Percentiles rank a stretch among this genome's conserved stretches.
phyloP scores from a whole-genome alignment of 2,113 vertebrate genomes.

The Pseudopodoces humilis region DNA sequence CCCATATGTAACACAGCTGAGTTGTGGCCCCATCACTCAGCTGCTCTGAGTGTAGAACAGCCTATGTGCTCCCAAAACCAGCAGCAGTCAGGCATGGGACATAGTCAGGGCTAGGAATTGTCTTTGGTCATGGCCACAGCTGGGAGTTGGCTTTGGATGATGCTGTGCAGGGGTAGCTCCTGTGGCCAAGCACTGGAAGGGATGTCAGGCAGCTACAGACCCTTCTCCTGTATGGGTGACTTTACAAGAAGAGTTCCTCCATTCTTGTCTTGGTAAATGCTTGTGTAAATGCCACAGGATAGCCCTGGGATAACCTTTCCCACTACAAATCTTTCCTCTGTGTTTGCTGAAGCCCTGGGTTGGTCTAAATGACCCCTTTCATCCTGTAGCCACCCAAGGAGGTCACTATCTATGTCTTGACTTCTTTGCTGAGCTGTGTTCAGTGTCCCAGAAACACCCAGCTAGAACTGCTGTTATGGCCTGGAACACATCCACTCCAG shows the following conservation, averaged over 20 bases:
- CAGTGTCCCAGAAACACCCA: neutral
- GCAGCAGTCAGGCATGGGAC: neutral
- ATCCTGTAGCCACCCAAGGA: neutral
- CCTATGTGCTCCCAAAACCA: neutral
- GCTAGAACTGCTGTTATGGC: neutral
- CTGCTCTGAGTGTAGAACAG: neutral
- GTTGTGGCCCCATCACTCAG: fast-evolving
- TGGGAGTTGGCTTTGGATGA: neutral
- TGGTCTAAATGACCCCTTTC: neutral
- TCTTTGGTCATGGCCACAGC: neutral
- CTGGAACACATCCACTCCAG: neutral
- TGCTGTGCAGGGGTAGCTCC: neutral
- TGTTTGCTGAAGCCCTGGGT: neutral
- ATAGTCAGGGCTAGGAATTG: neutral
- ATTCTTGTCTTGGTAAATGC: neutral
- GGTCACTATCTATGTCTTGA: neutral
- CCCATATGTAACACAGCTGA: fast-evolving
- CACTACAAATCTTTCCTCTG: neutral
- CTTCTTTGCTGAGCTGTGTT: neutral
- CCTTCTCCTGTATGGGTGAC: neutral
- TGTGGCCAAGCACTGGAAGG: neutral
- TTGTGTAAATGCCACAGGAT: neutral
- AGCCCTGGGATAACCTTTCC: neutral
- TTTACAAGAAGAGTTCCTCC: neutral
- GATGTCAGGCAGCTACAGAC: neutral